A percentile compares a stretch with the other conserved stretches of the same genome.
Conservation (phyloP, 2,888 invertebrate species). For the Drosophila atroscutellata region DNA sequence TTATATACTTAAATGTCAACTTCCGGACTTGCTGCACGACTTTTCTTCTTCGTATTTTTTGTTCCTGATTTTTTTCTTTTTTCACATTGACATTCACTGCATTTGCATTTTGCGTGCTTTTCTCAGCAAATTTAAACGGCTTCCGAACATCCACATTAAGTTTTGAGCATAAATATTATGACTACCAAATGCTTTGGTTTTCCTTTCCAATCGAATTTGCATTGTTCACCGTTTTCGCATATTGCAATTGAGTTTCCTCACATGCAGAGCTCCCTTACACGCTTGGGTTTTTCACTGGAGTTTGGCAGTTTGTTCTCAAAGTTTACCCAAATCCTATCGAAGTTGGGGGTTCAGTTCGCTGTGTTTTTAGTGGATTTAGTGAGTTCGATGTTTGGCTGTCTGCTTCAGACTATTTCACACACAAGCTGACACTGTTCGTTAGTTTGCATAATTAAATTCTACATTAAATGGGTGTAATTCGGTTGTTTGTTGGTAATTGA, state of each 20-base stretch:
- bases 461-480: conserved; percentile 48
- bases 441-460: conserved; percentile 61
- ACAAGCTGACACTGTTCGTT: conserved; percentile 35
- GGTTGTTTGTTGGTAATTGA: conserved; percentile 35
- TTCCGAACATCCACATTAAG: conserved; percentile 45
- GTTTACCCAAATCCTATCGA: conserved; percentile 45
- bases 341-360: conserved; percentile 35
- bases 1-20: conserved; percentile 76
- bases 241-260: conserved; percentile 37
- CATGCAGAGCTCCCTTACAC: conserved; percentile 27
- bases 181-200: conserved; percentile 36
- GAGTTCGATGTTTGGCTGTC: conserved; percentile 26
- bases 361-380: not conserved
- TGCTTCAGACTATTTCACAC: conserved; percentile 9
- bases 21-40: conserved; percentile 55
- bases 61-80: not conserved
- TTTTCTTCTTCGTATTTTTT: conserved; percentile 8
- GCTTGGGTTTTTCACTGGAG: conserved; percentile 13
- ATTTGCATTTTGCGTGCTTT: conserved; percentile 37
- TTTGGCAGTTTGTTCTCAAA: conserved; percentile 43
- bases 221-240: conserved; percentile 54
- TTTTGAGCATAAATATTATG: conserved; percentile 57
- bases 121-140: conserved; percentile 43
- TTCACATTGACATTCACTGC: conserved; percentile 32
- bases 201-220: conserved; percentile 59